Base-by-base conservation (phyloP, 92 coral and sea anemone genomes). In the Zoanthus sansibaricus region DNA sequence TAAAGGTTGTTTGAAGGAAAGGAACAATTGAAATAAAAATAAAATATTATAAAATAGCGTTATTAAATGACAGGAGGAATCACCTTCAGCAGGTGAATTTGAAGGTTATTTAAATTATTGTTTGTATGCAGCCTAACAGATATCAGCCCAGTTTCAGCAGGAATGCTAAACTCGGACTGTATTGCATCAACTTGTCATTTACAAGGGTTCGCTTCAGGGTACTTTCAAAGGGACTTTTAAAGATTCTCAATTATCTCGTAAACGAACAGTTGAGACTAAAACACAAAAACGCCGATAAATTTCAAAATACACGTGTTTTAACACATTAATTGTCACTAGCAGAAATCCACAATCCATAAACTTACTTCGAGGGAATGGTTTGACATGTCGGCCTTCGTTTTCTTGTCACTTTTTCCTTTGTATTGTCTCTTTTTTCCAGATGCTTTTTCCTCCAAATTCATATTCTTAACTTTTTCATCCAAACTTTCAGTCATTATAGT, bases 371-470 rank as follows among this genome's bases (percentile, higher is more conserved):
- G 85, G 12, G 75, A 55, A 31, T 83, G 79, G 0, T 32, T 67
- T 3, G 69, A 58, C 14, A 1, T 69, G 16, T 83, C 70, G 20
- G 16, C 70, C 62, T 61, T 80, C 87, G 71, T 83, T 44, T 83
- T 83, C 69, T 83, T 73, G 79, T 73, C 79, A 47, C 32, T 54
- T 72, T 83, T 83, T 14, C 87, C 77, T 30, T 83, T 83, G 14
- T 51, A 71, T 71, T 73, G 79, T 18, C 75, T 83, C 45, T 83
- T 83, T 78, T 80, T 80, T 80, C 85, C 85, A n/a, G 85, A 72
- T 47, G 85, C 61, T 21, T 80, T 80, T 44, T 80, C 64, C 45
- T 80, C 85, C 45, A 80, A 44, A 47, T 80, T 67, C 62, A 80
- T 80, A 42, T 80, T 80, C 17, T 47, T 7, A 10, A 80, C 62